Base-by-base conservation (phyloP, 2,888 invertebrate species). In the Gymnocheta viridis region DNA sequence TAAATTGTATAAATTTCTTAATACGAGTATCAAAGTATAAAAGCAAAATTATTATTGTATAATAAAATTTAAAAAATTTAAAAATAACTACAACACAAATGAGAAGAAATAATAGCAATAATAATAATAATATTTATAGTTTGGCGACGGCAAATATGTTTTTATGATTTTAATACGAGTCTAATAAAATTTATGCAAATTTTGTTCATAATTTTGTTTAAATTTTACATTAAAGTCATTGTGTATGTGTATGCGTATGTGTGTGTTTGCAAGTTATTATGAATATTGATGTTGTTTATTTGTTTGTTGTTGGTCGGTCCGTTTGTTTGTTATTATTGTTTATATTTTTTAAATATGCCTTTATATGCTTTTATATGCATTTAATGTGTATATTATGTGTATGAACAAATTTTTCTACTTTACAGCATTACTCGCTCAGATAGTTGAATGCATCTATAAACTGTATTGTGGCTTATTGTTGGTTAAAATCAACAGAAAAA, bases 171-270 rank as follows among this genome's bases (percentile, higher is more conserved):
- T 35, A 35, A 66, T 66, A 29, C 2, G 56, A 66, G 47, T 56
- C 66, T 47, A 67, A 66, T 67, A 58, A 77, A 80, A 80, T 66
- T 72, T 73, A 80, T 80, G 80, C 41, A 80, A 80, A 80, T 80
- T 80, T 80, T 66, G 29, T 72, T 60, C 14, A 72, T 72, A 72
- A 66, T 56, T 67, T 72, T 79, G 70, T 79, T 79, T 79, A 72
- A 72, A 79, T 79, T 79, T 72, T 6, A 66, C 56, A 79, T 79
- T 72, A 41, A 77, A 77, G 19, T 54, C 5, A 24, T 64, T 29
- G 9, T 73, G 27, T n/a, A n/a, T 35, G 24, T 29, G 41, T 54
- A 14, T 49, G 17, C 35, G 17, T 54, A 19, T 44, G 27, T 19
- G 17, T 35, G 17, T 69, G 24, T 38, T 38, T 38, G 35, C 4